Conservation (phyloP, 2,113 vertebrate genomes). For the Pituophis catenifer region DNA sequence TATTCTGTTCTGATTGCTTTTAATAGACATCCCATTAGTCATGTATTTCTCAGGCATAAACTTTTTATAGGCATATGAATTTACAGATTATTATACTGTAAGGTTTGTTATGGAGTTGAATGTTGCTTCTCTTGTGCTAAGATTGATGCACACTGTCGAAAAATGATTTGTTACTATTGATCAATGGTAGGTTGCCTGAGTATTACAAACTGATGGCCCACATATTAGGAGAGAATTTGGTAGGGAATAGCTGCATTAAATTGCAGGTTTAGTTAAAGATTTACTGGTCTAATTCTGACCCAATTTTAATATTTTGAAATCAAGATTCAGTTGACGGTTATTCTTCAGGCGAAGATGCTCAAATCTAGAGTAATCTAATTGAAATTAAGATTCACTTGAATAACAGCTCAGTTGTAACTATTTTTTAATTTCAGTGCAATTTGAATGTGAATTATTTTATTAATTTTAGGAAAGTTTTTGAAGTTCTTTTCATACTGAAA, state of each 20-base stretch:
- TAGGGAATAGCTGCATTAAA: neutral
- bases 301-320: neutral
- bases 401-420: too few relatives aligned
- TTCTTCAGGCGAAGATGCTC: neutral
- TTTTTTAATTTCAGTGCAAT: neutral
- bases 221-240: neutral
- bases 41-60: neutral
- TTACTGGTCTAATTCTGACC: neutral
- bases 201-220: neutral
- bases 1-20: neutral
- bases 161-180: neutral
- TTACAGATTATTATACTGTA: neutral
- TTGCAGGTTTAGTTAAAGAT: neutral
- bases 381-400: neutral
- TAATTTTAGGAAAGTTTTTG: neutral
- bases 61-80: neutral
- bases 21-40: neutral
- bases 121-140: neutral
- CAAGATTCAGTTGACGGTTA: neutral
- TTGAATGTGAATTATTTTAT: neutral
- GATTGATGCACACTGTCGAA: accelerated
- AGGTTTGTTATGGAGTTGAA: neutral
- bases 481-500: neutral
- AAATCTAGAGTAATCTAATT: neutral
- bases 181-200: neutral